Evolutionary conservation across 2,113 vertebrate species (phyloP).

Genomic region (Peromyscus polionotus): DNA sequence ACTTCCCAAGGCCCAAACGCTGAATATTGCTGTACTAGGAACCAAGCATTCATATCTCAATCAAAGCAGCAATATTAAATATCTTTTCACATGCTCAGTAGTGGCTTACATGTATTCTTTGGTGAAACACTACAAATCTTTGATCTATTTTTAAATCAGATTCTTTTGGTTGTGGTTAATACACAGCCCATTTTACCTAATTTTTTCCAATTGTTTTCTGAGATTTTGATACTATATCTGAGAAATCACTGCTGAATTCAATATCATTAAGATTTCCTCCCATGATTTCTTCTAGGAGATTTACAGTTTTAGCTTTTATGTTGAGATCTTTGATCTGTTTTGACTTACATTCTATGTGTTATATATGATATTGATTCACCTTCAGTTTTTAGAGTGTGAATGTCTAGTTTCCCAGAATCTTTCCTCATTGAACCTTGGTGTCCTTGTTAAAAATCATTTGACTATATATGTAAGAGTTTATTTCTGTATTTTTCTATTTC

Average conservation of each 20-base stretch:
- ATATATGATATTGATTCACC: not conserved
- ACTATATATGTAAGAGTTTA: not conserved
- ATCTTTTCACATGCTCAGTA: not conserved
- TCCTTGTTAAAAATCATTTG: slow-evolving; percentile 10
- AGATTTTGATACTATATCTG: not conserved
- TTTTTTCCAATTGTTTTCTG: not conserved
- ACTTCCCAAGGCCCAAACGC: too few relatives aligned
- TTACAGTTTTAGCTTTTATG: not conserved
- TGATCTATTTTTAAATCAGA: not conserved
- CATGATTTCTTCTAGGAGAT: not conserved
- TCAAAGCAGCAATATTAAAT: not conserved
- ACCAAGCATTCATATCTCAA: not conserved
- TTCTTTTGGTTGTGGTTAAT: not conserved
- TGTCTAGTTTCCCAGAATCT: not conserved
- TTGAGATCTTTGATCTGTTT: not conserved
- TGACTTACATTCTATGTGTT: not conserved
- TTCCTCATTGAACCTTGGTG: not conserved
- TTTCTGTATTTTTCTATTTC: not conserved
- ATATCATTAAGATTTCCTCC: not conserved
- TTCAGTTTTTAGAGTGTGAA: not conserved
- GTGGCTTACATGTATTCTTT: not conserved
- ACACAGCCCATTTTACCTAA: not conserved
- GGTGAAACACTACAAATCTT: not conserved
- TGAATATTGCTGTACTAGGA: not conserved
- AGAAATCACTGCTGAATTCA: not conserved